Percentiles rank a stretch among this genome's conserved stretches.
phyloP scores from a whole-genome alignment of 2,797 vertebrate genomes.

The Nyctibius grandis region DNA sequence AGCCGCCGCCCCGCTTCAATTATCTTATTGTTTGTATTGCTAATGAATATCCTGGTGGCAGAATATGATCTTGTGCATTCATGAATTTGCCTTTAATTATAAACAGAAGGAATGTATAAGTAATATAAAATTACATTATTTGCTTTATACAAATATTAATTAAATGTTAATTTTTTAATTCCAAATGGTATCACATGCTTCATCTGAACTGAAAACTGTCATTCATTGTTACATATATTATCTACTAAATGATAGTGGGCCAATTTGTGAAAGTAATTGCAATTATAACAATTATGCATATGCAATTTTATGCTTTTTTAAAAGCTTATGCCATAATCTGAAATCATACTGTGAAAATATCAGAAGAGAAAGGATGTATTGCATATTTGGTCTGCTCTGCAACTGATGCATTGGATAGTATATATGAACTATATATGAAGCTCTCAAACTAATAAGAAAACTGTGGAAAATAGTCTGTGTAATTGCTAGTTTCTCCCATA shows the following conservation, averaged over 20 bases:
- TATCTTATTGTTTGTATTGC: too few relatives aligned
- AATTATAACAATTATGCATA: background rate
- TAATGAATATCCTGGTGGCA: too few relatives aligned
- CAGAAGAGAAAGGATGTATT: background rate
- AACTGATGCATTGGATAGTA: background rate
- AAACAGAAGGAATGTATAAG: background rate
- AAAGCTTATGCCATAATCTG: background rate
- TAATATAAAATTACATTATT: background rate
- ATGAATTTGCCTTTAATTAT: conserved; percentile 5
- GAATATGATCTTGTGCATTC: background rate
- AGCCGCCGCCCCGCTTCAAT: too few relatives aligned
- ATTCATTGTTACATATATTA: background rate
- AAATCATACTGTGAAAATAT: background rate
- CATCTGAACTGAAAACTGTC: background rate
- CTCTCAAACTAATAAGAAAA: background rate
- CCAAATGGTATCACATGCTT: background rate
- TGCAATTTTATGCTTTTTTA: background rate
- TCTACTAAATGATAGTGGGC: background rate
- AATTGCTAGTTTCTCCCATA: background rate
- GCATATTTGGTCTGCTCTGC: background rate
- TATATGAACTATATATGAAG: background rate
- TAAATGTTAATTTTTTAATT: background rate
- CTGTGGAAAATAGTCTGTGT: background rate
- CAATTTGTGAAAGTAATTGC: background rate
- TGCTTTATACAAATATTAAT: background rate